A percentile compares a stretch with the other conserved stretches of the same genome.
phyloP scores from a whole-genome alignment of 2,113 vertebrate species.

The Alethe diademata region DNA sequence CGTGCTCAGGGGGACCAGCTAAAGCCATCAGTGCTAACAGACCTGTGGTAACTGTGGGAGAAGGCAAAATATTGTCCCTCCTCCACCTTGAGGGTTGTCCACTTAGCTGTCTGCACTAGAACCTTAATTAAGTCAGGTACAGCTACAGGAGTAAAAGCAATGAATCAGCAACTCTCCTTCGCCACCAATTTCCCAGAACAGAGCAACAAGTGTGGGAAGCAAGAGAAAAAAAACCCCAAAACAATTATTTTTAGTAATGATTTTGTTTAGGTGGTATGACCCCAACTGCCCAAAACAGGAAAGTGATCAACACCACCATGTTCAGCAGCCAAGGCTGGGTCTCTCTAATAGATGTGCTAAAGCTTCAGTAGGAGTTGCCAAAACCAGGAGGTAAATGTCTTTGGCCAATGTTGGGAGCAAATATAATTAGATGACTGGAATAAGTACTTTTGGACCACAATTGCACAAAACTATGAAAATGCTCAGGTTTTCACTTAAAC shows the following conservation, averaged over 20 bases:
- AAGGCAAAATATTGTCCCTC: background rate
- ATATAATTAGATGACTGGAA: background rate
- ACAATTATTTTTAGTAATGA: background rate
- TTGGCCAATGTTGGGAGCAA: background rate
- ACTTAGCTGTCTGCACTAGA: background rate
- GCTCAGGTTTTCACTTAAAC: background rate
- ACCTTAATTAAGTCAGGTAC: constrained; percentile 8
- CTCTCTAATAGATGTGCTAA: background rate
- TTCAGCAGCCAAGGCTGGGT: background rate
- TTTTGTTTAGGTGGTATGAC: background rate
- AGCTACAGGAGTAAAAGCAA: background rate
- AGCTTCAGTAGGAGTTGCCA: background rate
- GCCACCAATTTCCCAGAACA: background rate
- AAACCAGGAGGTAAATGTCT: background rate
- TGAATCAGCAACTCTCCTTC: background rate
- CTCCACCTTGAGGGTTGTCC: background rate
- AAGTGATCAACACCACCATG: background rate
- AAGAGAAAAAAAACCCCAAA: background rate
- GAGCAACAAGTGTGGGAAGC: background rate
- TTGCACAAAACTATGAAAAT: background rate
- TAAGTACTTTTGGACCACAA: background rate
- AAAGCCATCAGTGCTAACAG: background rate
- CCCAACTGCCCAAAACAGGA: background rate
- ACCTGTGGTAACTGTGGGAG: background rate
- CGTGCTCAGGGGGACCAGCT: background rate